Percentiles rank a stretch among this genome's conserved stretches.
phyloP scores from a whole-genome alignment of 2,113 vertebrate genomes.

The Malurus cyaneus region DNA sequence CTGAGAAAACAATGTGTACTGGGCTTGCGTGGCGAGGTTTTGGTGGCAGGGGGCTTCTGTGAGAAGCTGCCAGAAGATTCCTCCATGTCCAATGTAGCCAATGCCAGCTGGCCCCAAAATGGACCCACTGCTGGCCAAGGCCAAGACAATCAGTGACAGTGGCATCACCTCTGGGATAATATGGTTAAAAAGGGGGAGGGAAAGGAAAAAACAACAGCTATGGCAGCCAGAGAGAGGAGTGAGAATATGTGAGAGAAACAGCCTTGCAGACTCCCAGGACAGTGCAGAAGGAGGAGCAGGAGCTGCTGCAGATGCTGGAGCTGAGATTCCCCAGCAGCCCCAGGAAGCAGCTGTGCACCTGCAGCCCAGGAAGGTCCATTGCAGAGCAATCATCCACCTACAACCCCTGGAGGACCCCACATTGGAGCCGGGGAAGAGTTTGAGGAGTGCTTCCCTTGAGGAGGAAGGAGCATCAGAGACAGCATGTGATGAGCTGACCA shows the following conservation, averaged over 20 bases:
- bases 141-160: neutral
- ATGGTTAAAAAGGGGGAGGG: rapidly evolving
- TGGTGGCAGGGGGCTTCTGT: neutral
- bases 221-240: neutral
- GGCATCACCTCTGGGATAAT: neutral
- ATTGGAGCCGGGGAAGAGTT: neutral
- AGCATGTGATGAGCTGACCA: neutral
- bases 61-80: neutral
- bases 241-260: neutral
- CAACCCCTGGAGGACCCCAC: neutral
- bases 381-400: neutral
- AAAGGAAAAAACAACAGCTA: neutral
- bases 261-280: neutral
- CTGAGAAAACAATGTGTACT: neutral
- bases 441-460: neutral
- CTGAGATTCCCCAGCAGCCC: neutral
- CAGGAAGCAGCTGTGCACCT: neutral
- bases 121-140: neutral
- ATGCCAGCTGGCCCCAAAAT: neutral
- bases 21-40: neutral
- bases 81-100: neutral
- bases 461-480: neutral
- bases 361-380: neutral
- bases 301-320: neutral
- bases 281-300: neutral